Evolutionary conservation across 2,797 vertebrate species (phyloP).

Genomic region (Loriculus beryllinus): DNA sequence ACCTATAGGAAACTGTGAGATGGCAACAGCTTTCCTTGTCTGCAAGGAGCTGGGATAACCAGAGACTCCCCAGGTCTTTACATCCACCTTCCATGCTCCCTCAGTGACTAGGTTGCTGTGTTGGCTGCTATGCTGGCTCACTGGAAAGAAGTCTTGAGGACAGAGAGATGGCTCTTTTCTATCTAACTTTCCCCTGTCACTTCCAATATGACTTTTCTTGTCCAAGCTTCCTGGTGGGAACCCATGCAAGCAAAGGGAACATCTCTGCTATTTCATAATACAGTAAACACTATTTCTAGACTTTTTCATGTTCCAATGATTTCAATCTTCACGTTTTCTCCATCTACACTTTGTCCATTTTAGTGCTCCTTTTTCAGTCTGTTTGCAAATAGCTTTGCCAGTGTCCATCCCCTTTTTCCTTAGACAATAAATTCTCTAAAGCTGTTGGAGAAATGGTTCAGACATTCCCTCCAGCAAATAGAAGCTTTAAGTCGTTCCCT

Average conservation of each 20-base stretch:
- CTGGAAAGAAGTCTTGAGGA: neutral
- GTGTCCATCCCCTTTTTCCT: neutral
- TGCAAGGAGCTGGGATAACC: neutral
- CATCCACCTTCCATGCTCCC: accelerated
- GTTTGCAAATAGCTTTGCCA: conserved; percentile 28
- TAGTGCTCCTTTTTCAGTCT: neutral
- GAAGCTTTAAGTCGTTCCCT: conserved; percentile 22
- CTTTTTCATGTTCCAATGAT: neutral
- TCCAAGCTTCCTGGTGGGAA: neutral
- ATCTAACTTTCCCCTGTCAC: neutral
- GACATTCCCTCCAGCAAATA: neutral
- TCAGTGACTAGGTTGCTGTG: neutral
- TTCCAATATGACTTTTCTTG: neutral
- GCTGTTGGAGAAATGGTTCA: neutral
- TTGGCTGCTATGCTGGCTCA: neutral
- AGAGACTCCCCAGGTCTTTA: no score
- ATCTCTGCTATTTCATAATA: neutral
- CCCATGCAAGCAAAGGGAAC: neutral
- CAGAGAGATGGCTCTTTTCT: neutral
- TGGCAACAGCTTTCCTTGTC: neutral
- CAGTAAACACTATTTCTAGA: neutral
- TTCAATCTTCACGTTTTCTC: neutral
- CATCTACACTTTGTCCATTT: neutral
- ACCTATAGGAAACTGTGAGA: neutral
- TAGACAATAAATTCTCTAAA: neutral